phyloP scores from a whole-genome alignment of 2,113 vertebrate genomes.

The Nipponia nippon region DNA sequence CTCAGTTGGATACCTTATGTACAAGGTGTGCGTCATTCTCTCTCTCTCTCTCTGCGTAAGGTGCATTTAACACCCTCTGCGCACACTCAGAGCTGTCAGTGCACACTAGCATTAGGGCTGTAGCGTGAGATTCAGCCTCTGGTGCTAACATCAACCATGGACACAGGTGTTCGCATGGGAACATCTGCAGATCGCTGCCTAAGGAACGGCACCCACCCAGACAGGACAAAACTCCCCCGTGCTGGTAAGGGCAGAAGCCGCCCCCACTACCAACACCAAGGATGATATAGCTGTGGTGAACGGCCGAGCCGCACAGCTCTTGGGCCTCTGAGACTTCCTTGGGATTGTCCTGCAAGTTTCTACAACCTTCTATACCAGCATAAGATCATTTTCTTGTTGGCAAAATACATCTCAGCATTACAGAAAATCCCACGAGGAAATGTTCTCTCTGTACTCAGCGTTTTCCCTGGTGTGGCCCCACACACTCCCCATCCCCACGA shows the following conservation, averaged over 20 bases:
- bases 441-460: fast-evolving
- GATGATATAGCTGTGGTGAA: neutral
- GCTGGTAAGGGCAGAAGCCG: neutral
- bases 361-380: neutral
- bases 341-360: neutral
- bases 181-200: neutral
- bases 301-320: neutral
- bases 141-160: neutral
- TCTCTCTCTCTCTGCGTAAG: neutral
- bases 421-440: neutral
- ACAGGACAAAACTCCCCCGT: neutral
- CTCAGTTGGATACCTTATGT: neutral
- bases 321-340: neutral
- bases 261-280: neutral
- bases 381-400: neutral
- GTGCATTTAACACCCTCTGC: neutral
- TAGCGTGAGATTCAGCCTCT: neutral
- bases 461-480: neutral
- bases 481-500: neutral
- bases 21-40: neutral
- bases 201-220: neutral
- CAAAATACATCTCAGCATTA: neutral
- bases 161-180: neutral
- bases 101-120: neutral
- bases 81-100: neutral